Conservation (phyloP, 1,140 invertebrate genomes). For the Oscheius sp. region DNA sequence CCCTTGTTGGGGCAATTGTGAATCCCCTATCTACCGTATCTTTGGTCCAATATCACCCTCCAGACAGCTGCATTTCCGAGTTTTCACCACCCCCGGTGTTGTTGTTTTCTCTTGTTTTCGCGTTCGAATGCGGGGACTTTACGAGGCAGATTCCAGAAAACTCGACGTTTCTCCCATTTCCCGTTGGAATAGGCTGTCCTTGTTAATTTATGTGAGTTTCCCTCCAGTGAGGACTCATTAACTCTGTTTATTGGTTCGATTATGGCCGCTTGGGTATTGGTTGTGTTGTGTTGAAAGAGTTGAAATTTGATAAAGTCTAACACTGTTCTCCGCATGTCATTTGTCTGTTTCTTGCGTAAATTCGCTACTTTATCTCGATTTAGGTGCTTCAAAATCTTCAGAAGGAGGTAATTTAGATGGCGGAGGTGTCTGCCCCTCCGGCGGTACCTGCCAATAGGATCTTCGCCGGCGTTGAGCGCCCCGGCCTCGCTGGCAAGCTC, state of each 20-base stretch:
- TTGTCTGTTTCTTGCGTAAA: not conserved
- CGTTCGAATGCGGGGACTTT: constrained; percentile 7
- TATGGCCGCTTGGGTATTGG: constrained; percentile 6
- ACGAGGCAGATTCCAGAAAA: not conserved
- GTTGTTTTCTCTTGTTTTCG: not conserved
- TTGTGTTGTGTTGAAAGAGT: constrained; percentile 3
- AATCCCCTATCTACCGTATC: too few species aligned
- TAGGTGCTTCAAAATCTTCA: not conserved
- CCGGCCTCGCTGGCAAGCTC: not conserved
- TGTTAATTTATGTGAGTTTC: not conserved
- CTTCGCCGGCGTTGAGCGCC: not conserved
- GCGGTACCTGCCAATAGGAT: not conserved
- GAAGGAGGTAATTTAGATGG: not conserved
- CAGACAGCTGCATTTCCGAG: too few species aligned
- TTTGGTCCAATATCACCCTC: too few species aligned
- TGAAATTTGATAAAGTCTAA: constrained; percentile 5
- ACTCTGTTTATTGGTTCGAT: too few species aligned
- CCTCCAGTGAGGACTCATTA: not conserved
- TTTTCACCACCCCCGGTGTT: not conserved
- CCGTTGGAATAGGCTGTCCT: not conserved
- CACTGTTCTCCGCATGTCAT: too few species aligned
- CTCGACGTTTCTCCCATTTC: not conserved
- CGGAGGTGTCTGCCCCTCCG: not conserved
- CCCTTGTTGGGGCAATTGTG: too few species aligned
- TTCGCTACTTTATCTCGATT: not conserved